Evolutionary conservation across 2,797 vertebrate species (phyloP), one percentile per base, ranked within the genome.

Genomic region (Fratercula arctica): DNA sequence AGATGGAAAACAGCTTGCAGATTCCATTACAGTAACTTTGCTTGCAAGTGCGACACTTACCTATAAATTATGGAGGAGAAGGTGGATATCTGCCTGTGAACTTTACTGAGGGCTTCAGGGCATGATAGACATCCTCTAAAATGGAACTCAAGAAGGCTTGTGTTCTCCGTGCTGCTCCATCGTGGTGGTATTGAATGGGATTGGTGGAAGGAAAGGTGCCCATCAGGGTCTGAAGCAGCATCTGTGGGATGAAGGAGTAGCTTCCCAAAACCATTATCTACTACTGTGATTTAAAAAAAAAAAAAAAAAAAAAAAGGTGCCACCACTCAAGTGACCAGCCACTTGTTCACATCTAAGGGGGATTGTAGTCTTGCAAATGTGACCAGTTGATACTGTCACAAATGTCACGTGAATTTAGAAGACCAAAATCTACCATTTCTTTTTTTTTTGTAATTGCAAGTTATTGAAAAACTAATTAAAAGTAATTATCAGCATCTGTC

Each of bases 141-240:
- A 13, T 19, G 37, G 48, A 74, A 29, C 23, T 70, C 10, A 25
- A 7, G 33, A 10, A 16, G 28, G 50, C 3, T 68, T 85, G 6
- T 54, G 16, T 59, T 70, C 43, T 74, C 23, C 4, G 2, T 72
- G 74, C 48, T 80, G 26, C 19, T 83, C 16, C 1, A 6, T 53
- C 0, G 0, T 2, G 8, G 8, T 3, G 3, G 8, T 89, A 21
- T 70, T 89, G 51, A 35, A 31, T 48, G 35, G 5, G 4, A 1
- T 7, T 89, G 39, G 10, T 74, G 23, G 11, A 73, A 67, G 43
- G 33, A 17, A 16, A 9, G 11, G 6, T 75, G 61, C 16, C 26
- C 16, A 51, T 11, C 11, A 28, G 15, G 39, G 21, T 63, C 33
- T 85, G 73, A 66, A n/a, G 76, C 37, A 90, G 73, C 61, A 90